These are phyloP conservation scores for Machaerirhynchus nigripectus DNA, from an alignment of 2,113 vertebrate genomes.

Conservation along the genomic window DNA sequence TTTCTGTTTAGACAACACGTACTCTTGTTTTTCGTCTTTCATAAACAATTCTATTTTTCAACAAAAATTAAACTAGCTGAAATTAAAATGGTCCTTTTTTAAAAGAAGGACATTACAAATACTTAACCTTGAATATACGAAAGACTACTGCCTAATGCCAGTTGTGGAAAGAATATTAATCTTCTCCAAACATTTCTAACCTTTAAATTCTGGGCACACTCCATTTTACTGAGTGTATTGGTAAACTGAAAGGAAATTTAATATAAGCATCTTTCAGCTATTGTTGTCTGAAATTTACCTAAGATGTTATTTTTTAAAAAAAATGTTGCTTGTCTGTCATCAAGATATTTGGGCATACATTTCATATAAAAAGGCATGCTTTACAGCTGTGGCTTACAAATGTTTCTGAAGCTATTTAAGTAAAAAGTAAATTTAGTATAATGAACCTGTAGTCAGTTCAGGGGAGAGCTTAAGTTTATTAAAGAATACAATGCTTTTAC, in stretches of 20 bases:
- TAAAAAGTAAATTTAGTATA: not conserved
- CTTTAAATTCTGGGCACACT: not conserved
- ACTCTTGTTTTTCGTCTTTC: not conserved
- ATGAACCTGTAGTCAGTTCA: not conserved
- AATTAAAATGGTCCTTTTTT: not conserved
- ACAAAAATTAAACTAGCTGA: not conserved
- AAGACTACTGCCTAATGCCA: not conserved
- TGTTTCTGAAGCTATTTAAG: not conserved
- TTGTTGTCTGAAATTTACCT: not conserved
- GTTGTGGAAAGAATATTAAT: not conserved
- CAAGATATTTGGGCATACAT: not conserved
- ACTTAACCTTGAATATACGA: not conserved
- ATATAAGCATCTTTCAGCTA: not conserved
- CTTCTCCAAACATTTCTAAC: not conserved
- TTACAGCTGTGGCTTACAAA: not conserved
- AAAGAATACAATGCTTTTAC: not conserved
- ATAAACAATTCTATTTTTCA: not conserved
- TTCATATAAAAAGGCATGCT: not conserved
- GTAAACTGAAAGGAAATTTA: not conserved
- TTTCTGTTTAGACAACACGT: not conserved
- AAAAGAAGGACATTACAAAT: not conserved
- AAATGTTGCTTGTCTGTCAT: not conserved
- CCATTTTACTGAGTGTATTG: not conserved
- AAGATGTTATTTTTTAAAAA: not conserved
- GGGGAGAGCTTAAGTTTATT: not conserved